Conservation (phyloP, 2,888 invertebrate species). For the Lomographa bimaculata region DNA sequence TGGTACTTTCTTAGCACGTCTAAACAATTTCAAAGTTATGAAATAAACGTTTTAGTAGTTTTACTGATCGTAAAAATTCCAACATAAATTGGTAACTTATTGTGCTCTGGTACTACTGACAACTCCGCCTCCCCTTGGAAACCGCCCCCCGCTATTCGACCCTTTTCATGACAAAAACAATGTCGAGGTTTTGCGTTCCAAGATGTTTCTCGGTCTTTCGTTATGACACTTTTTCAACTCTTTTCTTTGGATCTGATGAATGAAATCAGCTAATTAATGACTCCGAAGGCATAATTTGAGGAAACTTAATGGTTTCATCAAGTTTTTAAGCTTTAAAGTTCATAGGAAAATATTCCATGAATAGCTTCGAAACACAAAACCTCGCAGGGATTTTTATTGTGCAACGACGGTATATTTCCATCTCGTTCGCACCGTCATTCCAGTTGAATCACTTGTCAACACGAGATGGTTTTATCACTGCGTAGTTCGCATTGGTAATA, state of each 20-base stretch:
- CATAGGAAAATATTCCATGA: conserved; percentile 47
- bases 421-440: conserved; percentile 66
- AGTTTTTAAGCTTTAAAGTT: conserved; percentile 19
- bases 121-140: conserved; percentile 40
- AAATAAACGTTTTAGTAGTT: no score
- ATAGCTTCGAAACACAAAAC: conserved; percentile 73
- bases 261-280: conserved; percentile 1
- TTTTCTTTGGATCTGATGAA: conserved; percentile 7
- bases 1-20: no score
- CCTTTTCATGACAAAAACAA: conserved; percentile 52
- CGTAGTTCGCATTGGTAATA: conserved; percentile 70
- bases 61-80: no score
- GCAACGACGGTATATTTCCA: conserved; percentile 41
- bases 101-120: conserved; percentile 53
- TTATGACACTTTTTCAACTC: conserved; percentile 28
- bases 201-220: conserved; percentile 51
- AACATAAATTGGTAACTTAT: no score
- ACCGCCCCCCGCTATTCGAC: conserved; percentile 40
- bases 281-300: background rate
- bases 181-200: conserved; percentile 76
- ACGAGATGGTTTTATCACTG: conserved; percentile 73
- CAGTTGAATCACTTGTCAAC: conserved; percentile 61
- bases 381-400: conserved; percentile 54
- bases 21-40: no score
- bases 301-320: background rate